Base-by-base conservation (phyloP, 2,888 invertebrate species). In the Capitulum mitella region DNA sequence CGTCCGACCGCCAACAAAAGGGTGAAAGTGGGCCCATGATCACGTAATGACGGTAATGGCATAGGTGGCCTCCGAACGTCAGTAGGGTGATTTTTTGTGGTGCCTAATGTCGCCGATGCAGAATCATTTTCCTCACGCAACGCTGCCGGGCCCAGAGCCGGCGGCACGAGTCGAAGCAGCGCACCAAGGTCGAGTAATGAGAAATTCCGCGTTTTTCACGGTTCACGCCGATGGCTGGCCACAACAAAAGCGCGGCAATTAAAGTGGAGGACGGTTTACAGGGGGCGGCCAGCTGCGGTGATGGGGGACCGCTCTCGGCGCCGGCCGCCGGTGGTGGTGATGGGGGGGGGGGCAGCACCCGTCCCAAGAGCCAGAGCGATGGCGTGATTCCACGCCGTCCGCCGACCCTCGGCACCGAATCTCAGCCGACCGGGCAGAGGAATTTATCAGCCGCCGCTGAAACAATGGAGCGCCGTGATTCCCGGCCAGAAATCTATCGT, bases 221-320 rank as follows among this genome's bases (percentile, higher is more conserved):
- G 37, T 19, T 37, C 3, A 37, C 0, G 26, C 40, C 40, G 70
- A 70, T 37, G 40, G 26, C 40, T 40, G 16, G 22, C 37, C 70
- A 70, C 22, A 40, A 70, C 70, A 70, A 70, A 70, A 70, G 70
- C 70, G 12, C 14, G 26, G 40, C 70, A 70, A 70, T 70, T 70
- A 70, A 12, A 43, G 43, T n/a, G n/a, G n/a, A n/a, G n/a, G n/a
- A n/a, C n/a, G n/a, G n/a, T n/a, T n/a, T n/a, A n/a, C n/a, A n/a
- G n/a, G n/a, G n/a, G n/a, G n/a, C n/a, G n/a, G n/a, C n/a, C n/a
- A n/a, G n/a, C n/a, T n/a, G n/a, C n/a, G n/a, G n/a, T n/a, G n/a
- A n/a, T n/a, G n/a, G n/a, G n/a, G n/a, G n/a, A n/a, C n/a, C n/a
- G n/a, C n/a, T n/a, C n/a, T n/a, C n/a, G n/a, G n/a, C n/a, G n/a